A percentile compares a stretch with the other conserved stretches of the same genome.
phyloP scores from a whole-genome alignment of 2,888 invertebrate genomes.

The Erebia aethiops region DNA sequence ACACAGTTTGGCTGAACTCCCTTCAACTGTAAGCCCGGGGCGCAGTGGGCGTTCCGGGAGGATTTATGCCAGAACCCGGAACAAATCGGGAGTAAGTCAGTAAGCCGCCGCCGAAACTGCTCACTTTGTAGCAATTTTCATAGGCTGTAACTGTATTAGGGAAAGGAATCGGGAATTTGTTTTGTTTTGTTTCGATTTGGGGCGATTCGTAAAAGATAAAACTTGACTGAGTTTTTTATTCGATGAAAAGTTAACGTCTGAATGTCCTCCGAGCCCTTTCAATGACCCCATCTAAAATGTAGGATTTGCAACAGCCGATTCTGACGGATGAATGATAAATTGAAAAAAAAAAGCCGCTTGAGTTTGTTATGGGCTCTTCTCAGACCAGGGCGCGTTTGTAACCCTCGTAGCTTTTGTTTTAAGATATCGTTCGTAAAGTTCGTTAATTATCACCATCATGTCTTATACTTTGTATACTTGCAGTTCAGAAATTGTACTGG shows the following conservation, averaged over 20 bases:
- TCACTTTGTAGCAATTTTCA: slow-evolving; percentile 45
- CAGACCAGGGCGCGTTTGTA: too few relatives aligned
- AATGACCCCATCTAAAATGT: too few relatives aligned
- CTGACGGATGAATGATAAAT: too few relatives aligned
- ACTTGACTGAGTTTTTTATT: not conserved
- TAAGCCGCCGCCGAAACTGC: slow-evolving; percentile 47
- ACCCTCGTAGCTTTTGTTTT: too few relatives aligned
- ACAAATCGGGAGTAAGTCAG: slow-evolving; percentile 47
- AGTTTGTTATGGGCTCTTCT: too few relatives aligned
- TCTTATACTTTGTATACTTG: too few relatives aligned
- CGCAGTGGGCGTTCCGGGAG: slow-evolving; percentile 39
- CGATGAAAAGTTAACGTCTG: not conserved
- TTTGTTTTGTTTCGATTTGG: slow-evolving; percentile 7
- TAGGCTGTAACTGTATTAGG: slow-evolving; percentile 33
- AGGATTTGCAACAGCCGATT: too few relatives aligned
- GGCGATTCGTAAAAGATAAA: not conserved
- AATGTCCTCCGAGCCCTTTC: too few relatives aligned
- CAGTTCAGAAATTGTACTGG: too few relatives aligned
- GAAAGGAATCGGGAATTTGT: slow-evolving; percentile 4
- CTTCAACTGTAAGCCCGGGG: slow-evolving; percentile 43
- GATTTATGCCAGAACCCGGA: slow-evolving; percentile 47
- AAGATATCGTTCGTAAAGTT: too few relatives aligned
- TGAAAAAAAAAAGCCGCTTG: too few relatives aligned
- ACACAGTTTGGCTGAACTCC: slow-evolving; percentile 42
- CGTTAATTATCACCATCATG: too few relatives aligned